Evolutionary conservation across 2,113 vertebrate genomes (phyloP).

Genomic region (Oreotragus oreotragus): DNA sequence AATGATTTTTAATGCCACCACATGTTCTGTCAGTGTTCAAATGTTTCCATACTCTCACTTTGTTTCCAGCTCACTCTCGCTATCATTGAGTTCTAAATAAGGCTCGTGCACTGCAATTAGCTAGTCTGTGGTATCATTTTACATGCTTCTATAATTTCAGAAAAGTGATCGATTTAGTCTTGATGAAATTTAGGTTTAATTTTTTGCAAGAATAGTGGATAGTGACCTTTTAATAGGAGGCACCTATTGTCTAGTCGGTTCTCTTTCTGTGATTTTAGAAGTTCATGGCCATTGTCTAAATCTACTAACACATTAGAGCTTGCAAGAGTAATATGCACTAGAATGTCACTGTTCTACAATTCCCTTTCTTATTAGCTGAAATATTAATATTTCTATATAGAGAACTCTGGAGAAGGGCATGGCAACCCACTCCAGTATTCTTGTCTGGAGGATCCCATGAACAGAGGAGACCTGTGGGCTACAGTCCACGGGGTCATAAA

Average conservation of each 20-base stretch:
- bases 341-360: not conserved
- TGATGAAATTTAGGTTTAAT: not conserved
- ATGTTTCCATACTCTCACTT: not conserved
- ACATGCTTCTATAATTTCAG: not conserved
- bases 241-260: not conserved
- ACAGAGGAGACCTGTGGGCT: not conserved
- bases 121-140: not conserved
- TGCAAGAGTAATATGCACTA: not conserved
- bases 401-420: not conserved
- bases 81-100: not conserved
- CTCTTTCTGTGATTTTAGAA: not conserved
- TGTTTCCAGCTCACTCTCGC: not conserved
- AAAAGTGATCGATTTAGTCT: not conserved
- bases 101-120: not conserved
- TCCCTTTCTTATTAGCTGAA: not conserved
- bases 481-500: not conserved
- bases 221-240: not conserved
- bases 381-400: not conserved
- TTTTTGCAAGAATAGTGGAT: not conserved
- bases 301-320: not conserved
- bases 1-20: not conserved
- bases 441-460: not conserved
- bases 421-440: not conserved
- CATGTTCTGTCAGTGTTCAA: not conserved
- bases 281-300: too few relatives aligned